Conservation (phyloP, 2,797 vertebrate genomes). For the Luscinia megarhynchos region DNA sequence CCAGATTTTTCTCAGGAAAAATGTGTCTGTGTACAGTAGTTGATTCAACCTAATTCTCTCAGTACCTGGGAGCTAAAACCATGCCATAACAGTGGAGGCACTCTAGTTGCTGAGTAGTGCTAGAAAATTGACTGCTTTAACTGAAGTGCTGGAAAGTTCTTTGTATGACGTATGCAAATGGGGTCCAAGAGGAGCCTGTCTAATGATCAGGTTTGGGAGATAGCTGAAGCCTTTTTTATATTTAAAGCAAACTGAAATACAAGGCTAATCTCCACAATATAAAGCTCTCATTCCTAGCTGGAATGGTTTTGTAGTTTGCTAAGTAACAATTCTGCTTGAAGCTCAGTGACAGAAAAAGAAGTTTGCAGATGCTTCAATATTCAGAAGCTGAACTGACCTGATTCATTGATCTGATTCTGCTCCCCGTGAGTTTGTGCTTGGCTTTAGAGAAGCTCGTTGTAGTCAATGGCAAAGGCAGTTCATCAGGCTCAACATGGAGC, state of each 20-base stretch:
- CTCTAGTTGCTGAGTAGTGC: background rate
- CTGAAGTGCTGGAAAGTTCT: background rate
- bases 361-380: background rate
- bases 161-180: background rate
- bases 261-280: background rate
- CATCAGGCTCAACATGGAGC: background rate
- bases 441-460: background rate
- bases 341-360: background rate
- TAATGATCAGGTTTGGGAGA: background rate
- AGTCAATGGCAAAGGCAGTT: background rate
- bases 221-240: background rate
- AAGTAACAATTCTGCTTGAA: background rate
- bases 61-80: background rate
- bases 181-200: background rate
- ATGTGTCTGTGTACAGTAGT: background rate
- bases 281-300: background rate
- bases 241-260: background rate
- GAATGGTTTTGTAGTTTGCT: background rate
- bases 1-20: background rate
- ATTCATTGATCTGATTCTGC: background rate
- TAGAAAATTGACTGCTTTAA: background rate
- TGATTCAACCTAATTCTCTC: background rate
- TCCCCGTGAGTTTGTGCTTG: background rate
- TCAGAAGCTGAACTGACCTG: background rate
- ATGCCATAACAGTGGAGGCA: fast-evolving